Evolutionary conservation across 2,113 vertebrate genomes (phyloP).

Genomic region (Oreochromis spilurus): DNA sequence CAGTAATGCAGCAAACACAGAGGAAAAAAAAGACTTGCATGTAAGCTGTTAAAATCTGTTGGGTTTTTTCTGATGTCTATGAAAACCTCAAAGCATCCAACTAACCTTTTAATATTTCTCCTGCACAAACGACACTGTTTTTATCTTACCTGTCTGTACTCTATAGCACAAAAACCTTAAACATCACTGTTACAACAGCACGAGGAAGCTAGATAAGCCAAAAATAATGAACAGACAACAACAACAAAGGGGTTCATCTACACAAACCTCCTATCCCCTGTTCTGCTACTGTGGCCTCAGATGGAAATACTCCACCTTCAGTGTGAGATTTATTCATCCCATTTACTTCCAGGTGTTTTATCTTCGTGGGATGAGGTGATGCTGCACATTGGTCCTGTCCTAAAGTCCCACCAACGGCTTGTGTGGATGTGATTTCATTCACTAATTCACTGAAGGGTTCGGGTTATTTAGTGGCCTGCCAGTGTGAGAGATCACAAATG

Average conservation of each 20-base stretch:
- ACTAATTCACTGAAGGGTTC: slow-evolving; percentile 3
- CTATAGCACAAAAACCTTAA: neutral
- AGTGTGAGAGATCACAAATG: slow-evolving; percentile 17
- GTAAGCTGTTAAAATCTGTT: neutral
- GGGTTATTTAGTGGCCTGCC: slow-evolving; percentile 14
- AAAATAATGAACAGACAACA: neutral
- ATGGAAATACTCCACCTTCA: neutral
- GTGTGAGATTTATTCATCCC: slow-evolving; percentile 29
- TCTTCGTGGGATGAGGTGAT: slow-evolving; percentile 32
- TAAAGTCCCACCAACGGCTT: neutral
- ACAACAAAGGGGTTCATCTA: neutral
- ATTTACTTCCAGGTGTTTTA: neutral
- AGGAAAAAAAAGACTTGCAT: neutral
- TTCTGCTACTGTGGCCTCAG: neutral
- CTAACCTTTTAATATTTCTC: neutral
- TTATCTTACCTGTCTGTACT: neutral
- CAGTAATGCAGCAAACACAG: slow-evolving; percentile 20
- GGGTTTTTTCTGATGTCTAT: neutral
- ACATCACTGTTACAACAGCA: neutral
- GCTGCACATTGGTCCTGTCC: neutral
- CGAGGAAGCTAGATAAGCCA: neutral
- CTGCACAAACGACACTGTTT: neutral
- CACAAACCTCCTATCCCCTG: neutral
- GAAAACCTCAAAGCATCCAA: neutral
- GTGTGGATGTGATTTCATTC: slow-evolving; percentile 28